Evolutionary conservation across 2,888 invertebrate species (phyloP).

Genomic region (Empis livida): DNA sequence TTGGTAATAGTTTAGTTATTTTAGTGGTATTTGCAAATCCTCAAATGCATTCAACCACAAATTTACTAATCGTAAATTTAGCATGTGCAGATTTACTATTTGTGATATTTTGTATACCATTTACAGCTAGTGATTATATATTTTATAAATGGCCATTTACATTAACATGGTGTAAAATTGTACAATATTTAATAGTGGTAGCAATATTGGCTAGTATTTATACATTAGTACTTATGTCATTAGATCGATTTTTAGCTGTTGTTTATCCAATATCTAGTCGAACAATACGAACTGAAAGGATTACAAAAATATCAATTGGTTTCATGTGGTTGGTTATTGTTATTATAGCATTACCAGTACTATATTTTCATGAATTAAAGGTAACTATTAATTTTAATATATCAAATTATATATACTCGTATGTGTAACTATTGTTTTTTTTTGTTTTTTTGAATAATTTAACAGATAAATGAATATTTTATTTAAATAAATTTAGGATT

Average conservation of each 20-base stretch:
- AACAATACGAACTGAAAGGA: slow-evolving; percentile 64
- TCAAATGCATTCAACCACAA: slow-evolving; percentile 86
- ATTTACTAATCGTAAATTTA: slow-evolving; percentile 80
- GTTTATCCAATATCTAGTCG: slow-evolving; percentile 83
- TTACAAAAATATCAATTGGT: slow-evolving; percentile 62
- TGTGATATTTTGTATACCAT: slow-evolving; percentile 85
- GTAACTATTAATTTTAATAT: slow-evolving; percentile 18
- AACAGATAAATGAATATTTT: too few relatives aligned
- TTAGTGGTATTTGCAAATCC: slow-evolving; percentile 76
- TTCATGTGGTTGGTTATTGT: slow-evolving; percentile 69
- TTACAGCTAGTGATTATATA: slow-evolving; percentile 81
- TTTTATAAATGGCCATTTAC: slow-evolving; percentile 82
- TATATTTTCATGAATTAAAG: slow-evolving; percentile 59
- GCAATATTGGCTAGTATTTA: slow-evolving; percentile 87
- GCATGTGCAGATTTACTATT: slow-evolving; percentile 82
- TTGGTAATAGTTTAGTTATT: slow-evolving; percentile 81
- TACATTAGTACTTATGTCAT: slow-evolving; percentile 83
- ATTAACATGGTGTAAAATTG: slow-evolving; percentile 72
- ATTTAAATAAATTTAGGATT: too few relatives aligned
- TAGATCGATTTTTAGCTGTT: slow-evolving; percentile 84
- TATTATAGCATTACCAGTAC: slow-evolving; percentile 55
- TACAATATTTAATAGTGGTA: slow-evolving; percentile 81
- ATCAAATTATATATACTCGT: too few relatives aligned
- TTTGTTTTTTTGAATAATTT: too few relatives aligned
- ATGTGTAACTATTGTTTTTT: too few relatives aligned